Base-by-base conservation (phyloP, 2,113 vertebrate genomes). In the Mungos mungo region DNA sequence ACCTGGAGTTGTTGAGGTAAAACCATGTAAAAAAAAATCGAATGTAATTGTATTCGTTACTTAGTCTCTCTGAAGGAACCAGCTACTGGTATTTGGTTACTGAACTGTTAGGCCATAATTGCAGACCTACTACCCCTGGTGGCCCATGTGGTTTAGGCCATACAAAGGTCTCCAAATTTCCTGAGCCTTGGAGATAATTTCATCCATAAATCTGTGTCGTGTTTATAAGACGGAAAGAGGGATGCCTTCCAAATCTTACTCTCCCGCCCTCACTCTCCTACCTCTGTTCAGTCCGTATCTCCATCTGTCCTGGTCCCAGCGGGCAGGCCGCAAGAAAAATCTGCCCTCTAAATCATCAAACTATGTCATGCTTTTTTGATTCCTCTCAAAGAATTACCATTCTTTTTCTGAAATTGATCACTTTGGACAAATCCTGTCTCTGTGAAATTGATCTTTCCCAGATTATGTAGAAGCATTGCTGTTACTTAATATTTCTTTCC, bases 161-260 rank as follows among this genome's bases (percentile, higher is more conserved):
- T 31, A n/a, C 69, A 91, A 38, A 15, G 16, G 19, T 50, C 85
- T 81, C 8, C 60, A 77, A 2, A 29, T 82, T 16, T 92, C 33
- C 54, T 54, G 18, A 93, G 72, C 68, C 27, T 89, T 92, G 27
- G 7, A 76, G 88, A 90, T 90, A 71, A 71, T 68, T 93, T 54
- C 57, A 93, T 83, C 60, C 21, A 68, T 63, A 76, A 68, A 69
- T 68, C 82, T 79, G 0, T 92, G 29, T 96, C 76, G 29, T 72
- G 25, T 66, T 95, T 88, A 19, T 91, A 54, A 96, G 69, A 93
- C 41, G 23, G 41, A 91, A 93, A 93, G 74, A 95, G 71, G 65
- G 52, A 98, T 98, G 97, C 97, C 98, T 98, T 97, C 97, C 98
- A 98, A 98, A 98, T 98, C 98, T 94, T 92, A 97, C 97, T 98